Evolutionary conservation across 2,888 invertebrate species (phyloP).

Genomic region (Drosophila koepferae): DNA sequence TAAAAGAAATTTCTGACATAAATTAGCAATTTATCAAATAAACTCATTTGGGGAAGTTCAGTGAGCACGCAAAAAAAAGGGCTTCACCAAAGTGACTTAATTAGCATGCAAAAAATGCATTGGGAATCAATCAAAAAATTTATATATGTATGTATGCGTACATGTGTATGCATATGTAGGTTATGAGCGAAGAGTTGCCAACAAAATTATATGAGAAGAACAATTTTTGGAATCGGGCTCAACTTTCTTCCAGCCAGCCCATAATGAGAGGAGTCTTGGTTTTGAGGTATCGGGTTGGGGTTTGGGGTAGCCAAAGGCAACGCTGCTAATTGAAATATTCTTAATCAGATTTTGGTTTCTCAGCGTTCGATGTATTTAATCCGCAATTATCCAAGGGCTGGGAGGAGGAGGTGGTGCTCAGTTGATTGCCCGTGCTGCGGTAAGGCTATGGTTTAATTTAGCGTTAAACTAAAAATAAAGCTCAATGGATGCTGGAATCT

Average conservation of each 20-base stretch:
- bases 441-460: constrained; percentile 71
- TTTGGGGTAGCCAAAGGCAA: constrained; percentile 36
- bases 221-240: constrained; percentile 44
- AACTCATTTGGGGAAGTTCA: constrained; percentile 19
- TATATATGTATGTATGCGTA: no score
- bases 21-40: constrained; percentile 47
- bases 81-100: constrained; percentile 67
- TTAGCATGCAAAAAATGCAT: constrained; percentile 71
- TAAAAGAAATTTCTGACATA: constrained; percentile 18
- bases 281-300: neutral
- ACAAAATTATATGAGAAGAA: constrained; percentile 11
- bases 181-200: constrained; percentile 3
- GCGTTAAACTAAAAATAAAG: constrained; percentile 70
- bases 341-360: constrained; percentile 73
- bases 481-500: constrained; percentile 44
- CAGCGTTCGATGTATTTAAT: constrained; percentile 70
- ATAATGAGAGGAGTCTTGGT: constrained; percentile 51
- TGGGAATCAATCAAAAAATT: constrained; percentile 66
- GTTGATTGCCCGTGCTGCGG: constrained; percentile 40
- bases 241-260: constrained; percentile 61
- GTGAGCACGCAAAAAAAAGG: neutral
- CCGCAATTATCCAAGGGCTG: constrained; percentile 62
- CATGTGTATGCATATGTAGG: neutral
- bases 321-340: constrained; percentile 77
- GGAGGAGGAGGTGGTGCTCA: constrained; percentile 11